Percentiles rank a stretch among this genome's conserved stretches.
Conservation (phyloP, 2,113 vertebrate genomes). For the Phaethornis superciliosus region DNA sequence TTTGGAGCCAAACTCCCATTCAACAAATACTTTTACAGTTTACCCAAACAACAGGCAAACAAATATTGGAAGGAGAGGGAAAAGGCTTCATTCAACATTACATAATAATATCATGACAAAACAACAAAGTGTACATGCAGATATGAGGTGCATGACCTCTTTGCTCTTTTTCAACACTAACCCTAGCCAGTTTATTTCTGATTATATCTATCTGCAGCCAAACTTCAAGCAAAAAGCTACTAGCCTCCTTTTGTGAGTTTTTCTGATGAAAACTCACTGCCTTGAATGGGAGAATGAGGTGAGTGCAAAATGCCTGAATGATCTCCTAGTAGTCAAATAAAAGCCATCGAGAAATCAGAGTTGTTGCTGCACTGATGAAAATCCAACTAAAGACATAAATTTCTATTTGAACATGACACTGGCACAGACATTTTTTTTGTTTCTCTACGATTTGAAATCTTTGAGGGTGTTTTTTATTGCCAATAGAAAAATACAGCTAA, state of each 20-base stretch:
- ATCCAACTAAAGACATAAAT: not conserved
- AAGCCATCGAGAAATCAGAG: not conserved
- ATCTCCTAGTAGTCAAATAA: not conserved
- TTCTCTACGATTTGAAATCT: not conserved
- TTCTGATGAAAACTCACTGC: not conserved
- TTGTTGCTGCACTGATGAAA: not conserved
- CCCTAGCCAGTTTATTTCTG: not conserved
- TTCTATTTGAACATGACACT: not conserved
- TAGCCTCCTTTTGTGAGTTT: not conserved
- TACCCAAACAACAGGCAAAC: not conserved
- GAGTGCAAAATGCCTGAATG: not conserved
- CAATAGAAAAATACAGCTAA: not conserved
- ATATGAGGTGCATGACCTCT: not conserved
- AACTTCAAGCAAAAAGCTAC: not conserved
- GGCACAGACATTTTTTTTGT: not conserved
- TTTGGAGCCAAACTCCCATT: not conserved
- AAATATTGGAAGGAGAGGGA: not conserved
- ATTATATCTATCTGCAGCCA: not conserved
- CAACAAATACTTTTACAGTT: not conserved
- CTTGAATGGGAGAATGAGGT: not conserved
- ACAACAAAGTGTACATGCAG: not conserved
- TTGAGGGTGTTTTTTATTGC: not conserved
- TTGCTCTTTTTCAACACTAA: not conserved
- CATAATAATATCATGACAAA: not conserved
- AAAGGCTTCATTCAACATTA: not conserved